Evolutionary conservation across 2,888 invertebrate species (phyloP).

Genomic region (Drosophila melanosoma): DNA sequence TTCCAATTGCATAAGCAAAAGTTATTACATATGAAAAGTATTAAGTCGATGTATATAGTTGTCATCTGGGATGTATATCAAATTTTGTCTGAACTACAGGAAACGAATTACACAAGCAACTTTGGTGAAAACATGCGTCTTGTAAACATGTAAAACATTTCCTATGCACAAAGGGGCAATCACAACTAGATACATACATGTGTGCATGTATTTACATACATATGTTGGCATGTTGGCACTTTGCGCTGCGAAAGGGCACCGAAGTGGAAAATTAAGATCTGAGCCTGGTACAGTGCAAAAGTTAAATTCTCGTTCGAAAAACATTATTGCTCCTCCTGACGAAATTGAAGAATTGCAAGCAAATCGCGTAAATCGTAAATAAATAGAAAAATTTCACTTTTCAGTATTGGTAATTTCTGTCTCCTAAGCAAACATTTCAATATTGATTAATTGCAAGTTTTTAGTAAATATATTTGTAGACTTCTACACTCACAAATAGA

Average conservation of each 20-base stretch:
- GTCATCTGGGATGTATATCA: background rate
- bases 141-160: background rate
- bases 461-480: background rate
- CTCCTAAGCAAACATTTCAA: background rate
- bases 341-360: background rate
- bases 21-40: background rate
- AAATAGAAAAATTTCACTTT: background rate
- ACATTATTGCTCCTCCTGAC: background rate
- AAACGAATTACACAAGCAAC: background rate
- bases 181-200: background rate
- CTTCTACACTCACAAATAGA: background rate
- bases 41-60: background rate
- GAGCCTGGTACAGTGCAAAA: background rate
- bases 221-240: background rate
- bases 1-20: too few species aligned
- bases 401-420: background rate
- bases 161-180: slow-evolving; percentile 2
- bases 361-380: background rate
- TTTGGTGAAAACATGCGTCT: background rate
- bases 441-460: background rate
- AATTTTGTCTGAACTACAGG: background rate
- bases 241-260: background rate
- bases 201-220: background rate
- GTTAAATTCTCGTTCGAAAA: background rate
- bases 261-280: slow-evolving; percentile 3